phyloP scores from a whole-genome alignment of 2,797 vertebrate species.

The Gouania willdenowi region DNA sequence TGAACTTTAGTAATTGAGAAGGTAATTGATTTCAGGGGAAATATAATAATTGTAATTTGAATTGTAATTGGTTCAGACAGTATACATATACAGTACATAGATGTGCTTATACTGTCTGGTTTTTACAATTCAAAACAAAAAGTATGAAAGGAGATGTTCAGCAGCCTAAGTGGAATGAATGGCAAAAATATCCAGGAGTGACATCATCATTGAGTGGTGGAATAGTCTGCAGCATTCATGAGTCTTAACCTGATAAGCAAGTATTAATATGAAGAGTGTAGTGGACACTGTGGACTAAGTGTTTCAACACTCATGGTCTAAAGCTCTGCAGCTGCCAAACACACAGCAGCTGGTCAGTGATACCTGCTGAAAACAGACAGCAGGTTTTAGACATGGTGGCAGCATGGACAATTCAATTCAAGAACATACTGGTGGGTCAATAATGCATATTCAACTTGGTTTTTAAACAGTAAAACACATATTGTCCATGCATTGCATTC shows the following conservation, averaged over 20 bases:
- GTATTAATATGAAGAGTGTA: too few relatives aligned
- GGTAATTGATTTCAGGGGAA: too few relatives aligned
- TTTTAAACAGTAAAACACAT: constrained; percentile 51
- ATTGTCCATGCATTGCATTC: constrained; percentile 47
- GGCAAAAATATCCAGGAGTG: too few relatives aligned
- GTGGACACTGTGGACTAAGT: constrained; percentile 68
- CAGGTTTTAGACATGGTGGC: constrained; percentile 51
- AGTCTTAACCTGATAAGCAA: constrained; percentile 25
- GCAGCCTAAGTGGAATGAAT: too few relatives aligned
- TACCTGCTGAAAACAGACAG: constrained; percentile 62
- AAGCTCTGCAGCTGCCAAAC: constrained; percentile 62
- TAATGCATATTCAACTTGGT: constrained; percentile 65
- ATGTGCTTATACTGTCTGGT: too few relatives aligned
- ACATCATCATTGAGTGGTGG: too few relatives aligned
- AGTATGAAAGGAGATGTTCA: too few relatives aligned
- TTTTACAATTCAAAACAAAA: too few relatives aligned
- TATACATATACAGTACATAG: too few relatives aligned
- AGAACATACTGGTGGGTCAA: constrained; percentile 66
- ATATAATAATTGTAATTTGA: too few relatives aligned
- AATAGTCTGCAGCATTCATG: constrained; percentile 21
- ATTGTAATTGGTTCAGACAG: too few relatives aligned
- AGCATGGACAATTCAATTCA: constrained; percentile 65
- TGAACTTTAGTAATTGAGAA: too few relatives aligned
- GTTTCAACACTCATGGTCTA: constrained; percentile 66
- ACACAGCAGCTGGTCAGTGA: constrained; percentile 59